phyloP scores from a whole-genome alignment of 2,113 vertebrate species.

The Eclectus roratus region DNA sequence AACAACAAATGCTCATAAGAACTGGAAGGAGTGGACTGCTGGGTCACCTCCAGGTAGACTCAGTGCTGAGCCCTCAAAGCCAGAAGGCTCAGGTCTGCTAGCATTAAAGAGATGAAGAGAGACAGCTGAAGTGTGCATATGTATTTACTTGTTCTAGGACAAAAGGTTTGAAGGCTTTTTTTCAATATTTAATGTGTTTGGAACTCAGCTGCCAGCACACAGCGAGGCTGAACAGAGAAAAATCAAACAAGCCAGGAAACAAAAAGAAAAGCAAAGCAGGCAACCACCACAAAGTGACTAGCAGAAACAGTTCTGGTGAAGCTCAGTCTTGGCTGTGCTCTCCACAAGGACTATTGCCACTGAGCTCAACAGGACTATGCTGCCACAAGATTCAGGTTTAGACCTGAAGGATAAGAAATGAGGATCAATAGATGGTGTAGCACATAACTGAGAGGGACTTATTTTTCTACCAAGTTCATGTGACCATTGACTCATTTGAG shows the following conservation, averaged over 20 bases:
- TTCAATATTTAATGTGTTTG: not conserved
- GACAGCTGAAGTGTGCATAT: not conserved
- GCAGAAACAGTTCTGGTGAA: not conserved
- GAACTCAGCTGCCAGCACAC: not conserved
- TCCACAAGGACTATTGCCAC: not conserved
- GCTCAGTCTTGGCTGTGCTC: not conserved
- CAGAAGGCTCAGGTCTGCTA: not conserved
- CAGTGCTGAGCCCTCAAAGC: not conserved
- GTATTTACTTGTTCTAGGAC: not conserved
- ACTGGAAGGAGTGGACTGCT: not conserved
- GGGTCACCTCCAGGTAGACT: not conserved
- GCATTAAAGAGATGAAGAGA: not conserved
- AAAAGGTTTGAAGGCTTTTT: not conserved
- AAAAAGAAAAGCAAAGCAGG: not conserved
- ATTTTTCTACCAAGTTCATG: not conserved
- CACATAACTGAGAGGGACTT: not conserved
- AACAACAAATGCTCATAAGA: not conserved
- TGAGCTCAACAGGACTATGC: not conserved
- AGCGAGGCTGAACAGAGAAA: not conserved
- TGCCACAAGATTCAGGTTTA: not conserved
- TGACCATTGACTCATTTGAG: not conserved
- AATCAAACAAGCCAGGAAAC: not conserved
- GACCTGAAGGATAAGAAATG: not conserved
- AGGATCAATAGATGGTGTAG: not conserved
- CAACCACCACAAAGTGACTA: not conserved